A percentile compares a stretch with the other conserved stretches of the same genome.
These are phyloP conservation scores for Centruroides sculpturatus DNA, from an alignment of 1,140 invertebrate genomes.

Conservation along the genomic window DNA sequence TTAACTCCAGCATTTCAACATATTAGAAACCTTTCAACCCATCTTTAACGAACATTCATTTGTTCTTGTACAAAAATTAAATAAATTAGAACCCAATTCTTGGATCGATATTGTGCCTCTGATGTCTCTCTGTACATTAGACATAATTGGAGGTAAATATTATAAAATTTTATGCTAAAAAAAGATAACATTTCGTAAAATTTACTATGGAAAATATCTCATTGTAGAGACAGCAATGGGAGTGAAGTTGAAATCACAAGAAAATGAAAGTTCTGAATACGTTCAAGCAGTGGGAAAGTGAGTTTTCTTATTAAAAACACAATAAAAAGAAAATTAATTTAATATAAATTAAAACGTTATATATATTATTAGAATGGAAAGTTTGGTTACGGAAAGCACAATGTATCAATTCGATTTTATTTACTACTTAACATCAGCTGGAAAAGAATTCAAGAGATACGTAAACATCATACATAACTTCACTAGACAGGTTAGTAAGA, in stretches of 20 bases:
- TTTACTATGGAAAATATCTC: conserved; percentile 24
- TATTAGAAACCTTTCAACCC: conserved; percentile 35
- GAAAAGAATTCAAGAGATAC: conserved; percentile 27
- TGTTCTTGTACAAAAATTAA: conserved; percentile 24
- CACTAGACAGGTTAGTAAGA: conserved; percentile 35
- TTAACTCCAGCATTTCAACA: conserved; percentile 40
- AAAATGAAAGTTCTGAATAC: conserved; percentile 50
- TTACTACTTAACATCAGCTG: conserved; percentile 14
- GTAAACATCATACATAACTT: conserved; percentile 69
- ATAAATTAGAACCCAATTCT: conserved; percentile 19
- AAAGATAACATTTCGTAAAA: not conserved
- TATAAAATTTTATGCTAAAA: no score
- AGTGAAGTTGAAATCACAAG: conserved; percentile 48
- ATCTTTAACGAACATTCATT: conserved; percentile 36
- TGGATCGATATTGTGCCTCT: conserved; percentile 5
- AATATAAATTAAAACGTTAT: no score
- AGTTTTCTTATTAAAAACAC: not conserved
- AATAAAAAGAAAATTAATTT: no score
- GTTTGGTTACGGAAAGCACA: not conserved
- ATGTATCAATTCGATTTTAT: conserved; percentile 18
- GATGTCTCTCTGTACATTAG: conserved; percentile 4
- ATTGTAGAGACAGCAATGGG: conserved; percentile 82
- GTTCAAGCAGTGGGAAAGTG: conserved; percentile 39
- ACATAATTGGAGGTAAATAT: conserved; percentile 12
- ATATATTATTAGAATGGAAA: no score